Conservation (phyloP, 1,140 invertebrate species). For the Bombus superbus region DNA sequence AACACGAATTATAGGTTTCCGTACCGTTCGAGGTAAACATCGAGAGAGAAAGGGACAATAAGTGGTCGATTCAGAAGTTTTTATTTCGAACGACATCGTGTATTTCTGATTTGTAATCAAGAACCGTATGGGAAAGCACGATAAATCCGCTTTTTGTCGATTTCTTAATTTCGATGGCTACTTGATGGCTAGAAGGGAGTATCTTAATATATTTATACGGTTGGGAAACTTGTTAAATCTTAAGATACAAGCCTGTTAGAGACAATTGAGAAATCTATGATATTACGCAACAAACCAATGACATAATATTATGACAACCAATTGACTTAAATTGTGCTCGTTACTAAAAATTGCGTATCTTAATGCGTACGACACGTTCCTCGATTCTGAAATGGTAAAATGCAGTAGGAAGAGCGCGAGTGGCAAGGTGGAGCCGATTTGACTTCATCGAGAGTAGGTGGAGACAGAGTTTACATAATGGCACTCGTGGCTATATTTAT, state of each 20-base stretch:
- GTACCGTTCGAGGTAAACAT: not conserved
- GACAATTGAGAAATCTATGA: too few relatives aligned
- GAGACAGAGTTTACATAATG: not conserved
- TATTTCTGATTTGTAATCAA: not conserved
- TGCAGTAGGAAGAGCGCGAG: not conserved
- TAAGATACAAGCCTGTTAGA: too few relatives aligned
- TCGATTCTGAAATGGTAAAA: not conserved
- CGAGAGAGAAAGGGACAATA: not conserved
- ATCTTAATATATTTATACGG: not conserved
- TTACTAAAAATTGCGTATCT: not conserved
- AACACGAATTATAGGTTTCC: not conserved
- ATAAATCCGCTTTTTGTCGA: not conserved
- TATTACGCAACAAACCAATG: too few relatives aligned
- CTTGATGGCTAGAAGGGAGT: too few relatives aligned
- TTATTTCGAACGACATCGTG: not conserved
- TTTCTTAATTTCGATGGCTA: too few relatives aligned
- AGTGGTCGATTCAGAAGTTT: not conserved
- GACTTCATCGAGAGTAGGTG: not conserved
- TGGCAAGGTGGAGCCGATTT: constrained; percentile 1
- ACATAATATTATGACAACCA: too few relatives aligned
- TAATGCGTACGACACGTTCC: not conserved
- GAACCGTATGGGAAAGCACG: not conserved
- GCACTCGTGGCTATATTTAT: not conserved
- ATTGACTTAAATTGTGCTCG: not conserved
- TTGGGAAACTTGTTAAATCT: too few relatives aligned